Evolutionary conservation across 35 echinoderm and acorn worm genomes (phyloP), one percentile per base, ranked within the genome.

Genomic region (Acanthaster planci): DNA sequence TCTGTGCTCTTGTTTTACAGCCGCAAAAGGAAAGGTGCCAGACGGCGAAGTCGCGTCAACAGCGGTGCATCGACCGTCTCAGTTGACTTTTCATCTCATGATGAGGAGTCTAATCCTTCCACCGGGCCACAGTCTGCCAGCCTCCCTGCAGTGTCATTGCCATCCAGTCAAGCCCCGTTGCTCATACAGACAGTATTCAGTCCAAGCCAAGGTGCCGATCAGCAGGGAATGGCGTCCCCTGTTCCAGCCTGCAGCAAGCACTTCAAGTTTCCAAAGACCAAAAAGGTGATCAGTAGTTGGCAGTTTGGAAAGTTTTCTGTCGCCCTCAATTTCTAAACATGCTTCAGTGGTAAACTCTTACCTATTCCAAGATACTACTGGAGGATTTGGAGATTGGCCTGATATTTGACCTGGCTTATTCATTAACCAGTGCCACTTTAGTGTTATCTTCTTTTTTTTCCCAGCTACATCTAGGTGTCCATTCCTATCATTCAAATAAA

Each of bases 251-350:
- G 91, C 79, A 97, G 88, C 82, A 99, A 99, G 80, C 88, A 86
- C 39, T 99, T 99, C 59, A 93, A 90, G 86, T 99, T 99, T 87
- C 96, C 96, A 29, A 97, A 97, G 78, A 99, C 96, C 5, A 99
- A 99, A 77, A 94, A 93, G 89, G 96, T 94, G 78, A 77, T n/a
- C n/a, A n/a, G n/a, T n/a, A n/a, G n/a, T n/a, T 40, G 42, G 42
- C 42, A 47, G 42, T 47, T 47, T 6, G 4, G 4, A 47, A 4
- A 47, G 4, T 12, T 47, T 6, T 47, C 42, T 47, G 42, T n/a
- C n/a, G n/a, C n/a, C n/a, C n/a, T n/a, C n/a, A n/a, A n/a, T n/a
- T n/a, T n/a, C n/a, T n/a, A n/a, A n/a, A n/a, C n/a, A 72, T 5
- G 64, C 6, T 8, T 29, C 6, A 72, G n/a, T n/a, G n/a, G n/a